Evolutionary conservation across 2,797 vertebrate species (phyloP).

Genomic region (Chaetophractus vellerosus): DNA sequence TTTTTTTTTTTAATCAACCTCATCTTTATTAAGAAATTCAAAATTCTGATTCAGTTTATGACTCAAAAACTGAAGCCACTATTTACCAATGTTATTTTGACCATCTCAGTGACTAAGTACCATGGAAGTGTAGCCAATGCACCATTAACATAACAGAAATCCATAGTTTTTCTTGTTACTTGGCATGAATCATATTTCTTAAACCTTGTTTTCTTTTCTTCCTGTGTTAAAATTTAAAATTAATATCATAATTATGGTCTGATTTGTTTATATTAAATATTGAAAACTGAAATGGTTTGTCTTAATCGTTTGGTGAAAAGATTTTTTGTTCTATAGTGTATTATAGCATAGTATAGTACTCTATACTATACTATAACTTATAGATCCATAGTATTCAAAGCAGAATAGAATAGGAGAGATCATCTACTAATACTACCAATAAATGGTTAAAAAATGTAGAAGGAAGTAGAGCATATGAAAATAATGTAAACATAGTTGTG

Average conservation of each 20-base stretch:
- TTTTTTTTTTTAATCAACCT: not conserved
- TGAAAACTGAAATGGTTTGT: conserved; percentile 34
- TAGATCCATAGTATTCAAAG: conserved; percentile 6
- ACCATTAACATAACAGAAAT: conserved; percentile 40
- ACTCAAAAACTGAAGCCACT: not conserved
- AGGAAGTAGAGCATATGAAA: conserved; percentile 1
- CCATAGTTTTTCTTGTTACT: conserved; percentile 20
- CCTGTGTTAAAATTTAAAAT: not conserved
- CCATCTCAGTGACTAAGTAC: conserved; percentile 34
- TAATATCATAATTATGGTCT: not conserved
- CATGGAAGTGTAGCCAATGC: not conserved
- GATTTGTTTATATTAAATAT: not conserved
- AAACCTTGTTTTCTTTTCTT: not conserved
- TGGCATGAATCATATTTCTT: not conserved
- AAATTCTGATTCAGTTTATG: not conserved
- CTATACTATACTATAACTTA: not conserved
- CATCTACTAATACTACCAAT: not conserved
- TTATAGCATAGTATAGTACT: not conserved
- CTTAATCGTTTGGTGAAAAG: not conserved
- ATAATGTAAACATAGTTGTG: not conserved
- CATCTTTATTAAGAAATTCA: conserved; percentile 38
- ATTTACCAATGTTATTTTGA: conserved; percentile 27
- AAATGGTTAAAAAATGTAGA: not conserved
- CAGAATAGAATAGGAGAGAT: not conserved
- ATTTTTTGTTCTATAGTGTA: not conserved